These are phyloP conservation scores for Engystomops pustulosus DNA, from an alignment of 2,113 vertebrate species.

Conservation along the genomic window DNA sequence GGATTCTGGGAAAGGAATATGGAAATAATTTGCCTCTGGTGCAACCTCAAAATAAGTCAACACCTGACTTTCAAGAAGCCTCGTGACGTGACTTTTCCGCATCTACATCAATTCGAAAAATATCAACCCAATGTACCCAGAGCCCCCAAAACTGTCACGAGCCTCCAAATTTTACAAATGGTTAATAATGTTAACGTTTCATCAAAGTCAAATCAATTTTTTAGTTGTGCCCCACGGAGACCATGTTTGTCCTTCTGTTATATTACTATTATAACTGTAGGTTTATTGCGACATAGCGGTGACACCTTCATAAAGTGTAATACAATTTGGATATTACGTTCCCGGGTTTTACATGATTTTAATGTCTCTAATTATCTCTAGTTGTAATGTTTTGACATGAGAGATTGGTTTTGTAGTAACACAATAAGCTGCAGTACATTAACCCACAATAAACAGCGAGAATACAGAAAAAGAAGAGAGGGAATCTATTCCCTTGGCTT, in stretches of 20 bases:
- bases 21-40: no score
- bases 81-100: no score
- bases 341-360: conserved; percentile 5
- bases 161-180: no score
- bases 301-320: conserved; percentile 1
- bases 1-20: no score
- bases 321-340: not conserved
- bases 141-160: no score
- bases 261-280: not conserved
- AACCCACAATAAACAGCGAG: conserved; percentile 13
- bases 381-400: conserved; percentile 48
- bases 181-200: no score
- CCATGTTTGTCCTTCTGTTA: not conserved
- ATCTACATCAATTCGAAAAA: no score
- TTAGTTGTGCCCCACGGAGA: not conserved
- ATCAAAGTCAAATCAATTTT: no score
- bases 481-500: conserved; percentile 9
- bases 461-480: not conserved
- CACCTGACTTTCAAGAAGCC: no score
- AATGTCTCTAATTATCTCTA: conserved; percentile 49
- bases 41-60: no score
- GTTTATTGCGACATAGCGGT: not conserved
- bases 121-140: no score
- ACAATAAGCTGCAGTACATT: conserved; percentile 24
- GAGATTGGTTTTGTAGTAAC: conserved; percentile 32